Base-by-base conservation (phyloP, 2,888 invertebrate species). In the Tiphia femorata region DNA sequence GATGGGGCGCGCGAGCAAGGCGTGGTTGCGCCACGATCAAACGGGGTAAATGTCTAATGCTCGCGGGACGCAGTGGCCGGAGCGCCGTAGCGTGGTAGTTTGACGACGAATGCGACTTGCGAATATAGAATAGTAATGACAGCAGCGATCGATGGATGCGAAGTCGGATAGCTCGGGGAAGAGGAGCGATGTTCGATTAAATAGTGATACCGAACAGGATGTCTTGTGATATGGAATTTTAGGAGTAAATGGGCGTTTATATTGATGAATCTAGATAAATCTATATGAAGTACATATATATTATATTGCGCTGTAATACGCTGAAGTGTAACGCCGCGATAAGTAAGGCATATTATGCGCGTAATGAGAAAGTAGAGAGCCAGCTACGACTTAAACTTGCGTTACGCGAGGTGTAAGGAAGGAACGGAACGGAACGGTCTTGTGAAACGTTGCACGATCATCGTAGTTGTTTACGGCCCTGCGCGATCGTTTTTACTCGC, bases 151-250 rank as follows among this genome's bases (percentile, higher is more conserved):
- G 12, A 25, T 27, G 41, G 38, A 43, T 40, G 49, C 12, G 38
- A 19, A n/a, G n/a, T n/a, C n/a, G n/a, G n/a, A n/a, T n/a, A n/a
- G n/a, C n/a, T 21, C n/a, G 37, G 44, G 12, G 29, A 30, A 35
- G 25, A 1, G 14, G 42, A 52, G 63, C 62, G 64, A 68, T 70
- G 68, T 41, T 40, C 49, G 38, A 51, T 53, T 66, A 65, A 73
- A 66, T 72, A 72, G 76, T 77, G 76, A 77, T 76, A 77, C 70
- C 69, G 70, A 73, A 73, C 72, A 72, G 70, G 70, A 76, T 77
- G 75, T 75, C 70, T 77, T 79, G 75, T 74, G 74, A 75, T 74
- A 74, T 68, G 73, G 73, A 70, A 68, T 59, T 65, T 52, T 68
- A 70, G 75, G 49, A 63, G 72, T 75, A 74, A 62, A 62, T 54